Evolutionary conservation across 2,797 vertebrate species (phyloP).

Genomic region (Danio tinwini): DNA sequence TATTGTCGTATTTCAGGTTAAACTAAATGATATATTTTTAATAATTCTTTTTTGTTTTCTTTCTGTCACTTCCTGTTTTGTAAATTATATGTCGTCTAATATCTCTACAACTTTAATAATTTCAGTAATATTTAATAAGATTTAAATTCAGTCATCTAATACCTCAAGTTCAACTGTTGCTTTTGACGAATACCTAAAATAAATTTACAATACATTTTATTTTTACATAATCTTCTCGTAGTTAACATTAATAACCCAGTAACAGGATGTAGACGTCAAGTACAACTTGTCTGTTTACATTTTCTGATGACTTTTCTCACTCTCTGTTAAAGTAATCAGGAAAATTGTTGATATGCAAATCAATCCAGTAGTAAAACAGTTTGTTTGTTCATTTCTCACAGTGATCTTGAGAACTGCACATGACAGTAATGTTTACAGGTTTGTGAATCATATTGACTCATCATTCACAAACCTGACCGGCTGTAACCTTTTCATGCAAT

Average conservation of each 20-base stretch:
- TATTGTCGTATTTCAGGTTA: no score
- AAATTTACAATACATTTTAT: background rate
- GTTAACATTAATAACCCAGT: background rate
- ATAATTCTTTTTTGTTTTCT: background rate
- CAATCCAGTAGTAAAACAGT: background rate
- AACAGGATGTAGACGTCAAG: background rate
- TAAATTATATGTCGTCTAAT: background rate
- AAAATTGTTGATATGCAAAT: background rate
- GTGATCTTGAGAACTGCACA: constrained; percentile 4
- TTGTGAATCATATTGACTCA: constrained; percentile 33
- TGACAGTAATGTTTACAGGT: background rate
- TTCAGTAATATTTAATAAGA: no score
- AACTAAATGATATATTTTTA: no score
- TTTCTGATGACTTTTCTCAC: background rate
- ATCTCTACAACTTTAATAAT: no score
- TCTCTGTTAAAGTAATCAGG: background rate
- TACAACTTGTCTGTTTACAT: background rate
- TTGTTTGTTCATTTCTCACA: background rate
- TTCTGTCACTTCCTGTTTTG: background rate
- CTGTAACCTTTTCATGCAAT: background rate
- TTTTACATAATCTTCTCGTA: background rate
- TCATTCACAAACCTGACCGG: constrained; percentile 9
- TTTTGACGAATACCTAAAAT: background rate
- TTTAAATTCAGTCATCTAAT: background rate
- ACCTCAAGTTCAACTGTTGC: background rate